A percentile compares a stretch with the other conserved stretches of the same genome.
phyloP scores from a whole-genome alignment of 2,888 invertebrate species.

The Ptychoptera albimana region DNA sequence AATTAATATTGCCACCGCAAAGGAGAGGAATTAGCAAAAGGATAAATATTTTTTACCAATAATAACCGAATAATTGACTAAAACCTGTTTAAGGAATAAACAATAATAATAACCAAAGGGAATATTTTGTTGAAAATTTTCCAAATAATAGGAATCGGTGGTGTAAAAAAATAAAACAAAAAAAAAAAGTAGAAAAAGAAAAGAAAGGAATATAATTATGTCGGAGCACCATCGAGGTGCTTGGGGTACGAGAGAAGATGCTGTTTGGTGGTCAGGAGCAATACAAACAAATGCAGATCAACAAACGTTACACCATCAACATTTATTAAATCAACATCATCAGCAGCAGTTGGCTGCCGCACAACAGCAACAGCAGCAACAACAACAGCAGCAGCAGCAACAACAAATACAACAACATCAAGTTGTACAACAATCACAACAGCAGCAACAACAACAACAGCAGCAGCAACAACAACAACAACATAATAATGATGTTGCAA shows the following conservation, averaged over 20 bases:
- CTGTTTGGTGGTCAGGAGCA: slow-evolving; percentile 40
- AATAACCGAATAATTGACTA: too few relatives aligned
- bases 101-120: too few relatives aligned
- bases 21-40: neutral
- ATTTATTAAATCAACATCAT: slow-evolving; percentile 36
- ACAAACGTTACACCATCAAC: slow-evolving; percentile 31
- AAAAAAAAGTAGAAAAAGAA: slow-evolving; percentile 17
- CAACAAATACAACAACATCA: slow-evolving; percentile 29
- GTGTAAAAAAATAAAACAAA: neutral
- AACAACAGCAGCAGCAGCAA: slow-evolving; percentile 19
- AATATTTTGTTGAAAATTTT: too few relatives aligned
- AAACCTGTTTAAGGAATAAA: too few relatives aligned
- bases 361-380: slow-evolving; percentile 19
- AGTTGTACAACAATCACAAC: slow-evolving; percentile 32
- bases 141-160: too few relatives aligned
- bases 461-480: slow-evolving; percentile 30
- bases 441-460: slow-evolving; percentile 31
- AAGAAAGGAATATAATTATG: slow-evolving; percentile 27
- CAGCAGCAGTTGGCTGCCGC: slow-evolving; percentile 34
- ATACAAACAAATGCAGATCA: slow-evolving; percentile 32
- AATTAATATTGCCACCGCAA: neutral
- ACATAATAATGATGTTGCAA: slow-evolving; percentile 34
- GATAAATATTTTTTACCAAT: too few relatives aligned
- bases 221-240: slow-evolving; percentile 48
- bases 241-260: slow-evolving; percentile 46